Evolutionary conservation across 2,888 invertebrate species (phyloP).

Genomic region (Carcina quercana): DNA sequence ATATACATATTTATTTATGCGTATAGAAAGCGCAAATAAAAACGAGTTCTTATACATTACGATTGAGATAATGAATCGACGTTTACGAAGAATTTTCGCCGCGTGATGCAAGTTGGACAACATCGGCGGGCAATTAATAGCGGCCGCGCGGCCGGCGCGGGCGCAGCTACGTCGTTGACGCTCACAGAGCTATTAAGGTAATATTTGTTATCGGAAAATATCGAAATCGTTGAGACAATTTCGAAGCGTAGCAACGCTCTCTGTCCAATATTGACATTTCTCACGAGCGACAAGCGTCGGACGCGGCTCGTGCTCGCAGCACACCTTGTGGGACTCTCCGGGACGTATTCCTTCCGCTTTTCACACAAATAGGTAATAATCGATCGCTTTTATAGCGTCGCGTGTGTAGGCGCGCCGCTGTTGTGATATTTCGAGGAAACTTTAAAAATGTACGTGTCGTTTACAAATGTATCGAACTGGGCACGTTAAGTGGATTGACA

Average conservation of each 20-base stretch:
- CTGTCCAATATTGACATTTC: conserved; percentile 70
- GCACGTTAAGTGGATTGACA: conserved; percentile 53
- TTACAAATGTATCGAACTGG: conserved; percentile 38
- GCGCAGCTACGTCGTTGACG: too few relatives aligned
- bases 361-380: conserved; percentile 73
- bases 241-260: conserved; percentile 53
- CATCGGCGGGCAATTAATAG: conserved; percentile 17
- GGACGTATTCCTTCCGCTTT: conserved; percentile 66
- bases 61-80: conserved; percentile 59
- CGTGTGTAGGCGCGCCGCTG: conserved; percentile 48
- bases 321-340: conserved; percentile 30
- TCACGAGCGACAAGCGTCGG: conserved; percentile 57
- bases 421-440: conserved; percentile 62
- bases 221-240: conserved; percentile 71
- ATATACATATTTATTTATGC: conserved; percentile 64
- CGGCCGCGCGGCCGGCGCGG: conserved; percentile 14
- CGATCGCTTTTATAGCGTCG: conserved; percentile 69
- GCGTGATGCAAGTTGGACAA: conserved; percentile 33
- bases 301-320: conserved; percentile 50
- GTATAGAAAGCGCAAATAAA: conserved; percentile 71
- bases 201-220: conserved; percentile 66
- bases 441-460: conserved; percentile 47
- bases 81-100: conserved; percentile 36
- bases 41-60: conserved; percentile 56
- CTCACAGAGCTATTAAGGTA: conserved; percentile 34